Evolutionary conservation across 2,888 invertebrate species (phyloP).

Genomic region (Halocaridina rubra): DNA sequence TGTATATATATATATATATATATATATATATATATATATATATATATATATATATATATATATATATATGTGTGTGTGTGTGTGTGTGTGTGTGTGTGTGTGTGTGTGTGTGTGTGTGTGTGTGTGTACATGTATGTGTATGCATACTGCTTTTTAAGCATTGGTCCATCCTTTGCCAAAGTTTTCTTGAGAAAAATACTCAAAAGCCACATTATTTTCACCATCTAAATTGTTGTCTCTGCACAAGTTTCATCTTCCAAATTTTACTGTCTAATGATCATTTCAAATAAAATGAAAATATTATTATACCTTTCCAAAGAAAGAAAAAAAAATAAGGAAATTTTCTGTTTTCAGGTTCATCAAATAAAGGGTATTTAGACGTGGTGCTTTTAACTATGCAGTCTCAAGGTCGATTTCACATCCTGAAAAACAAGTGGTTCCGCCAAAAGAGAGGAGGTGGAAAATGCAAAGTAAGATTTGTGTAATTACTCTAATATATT

Average conservation of each 20-base stretch:
- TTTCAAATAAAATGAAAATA: no score
- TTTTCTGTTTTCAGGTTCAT: slow-evolving; percentile 82
- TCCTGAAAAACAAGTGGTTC: slow-evolving; percentile 98
- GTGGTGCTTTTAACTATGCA: slow-evolving; percentile 94
- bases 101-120: neutral
- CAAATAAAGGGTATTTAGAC: slow-evolving; percentile 91
- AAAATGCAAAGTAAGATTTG: slow-evolving; percentile 72
- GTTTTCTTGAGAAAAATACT: no score
- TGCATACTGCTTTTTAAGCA: neutral
- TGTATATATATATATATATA: neutral
- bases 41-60: neutral
- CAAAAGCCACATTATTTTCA: no score
- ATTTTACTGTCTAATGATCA: no score
- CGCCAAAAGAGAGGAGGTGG: slow-evolving; percentile 91
- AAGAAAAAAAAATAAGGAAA: no score
- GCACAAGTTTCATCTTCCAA: no score
- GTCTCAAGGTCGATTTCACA: slow-evolving; percentile 92
- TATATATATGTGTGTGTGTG: neutral
- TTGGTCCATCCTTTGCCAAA: no score
- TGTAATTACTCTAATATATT: no score
- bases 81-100: neutral
- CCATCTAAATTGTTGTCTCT: no score
- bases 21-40: neutral
- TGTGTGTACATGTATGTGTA: neutral
- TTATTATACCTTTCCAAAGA: no score